Evolutionary conservation across 2,113 vertebrate genomes (phyloP).

Genomic region (Murina feae): DNA sequence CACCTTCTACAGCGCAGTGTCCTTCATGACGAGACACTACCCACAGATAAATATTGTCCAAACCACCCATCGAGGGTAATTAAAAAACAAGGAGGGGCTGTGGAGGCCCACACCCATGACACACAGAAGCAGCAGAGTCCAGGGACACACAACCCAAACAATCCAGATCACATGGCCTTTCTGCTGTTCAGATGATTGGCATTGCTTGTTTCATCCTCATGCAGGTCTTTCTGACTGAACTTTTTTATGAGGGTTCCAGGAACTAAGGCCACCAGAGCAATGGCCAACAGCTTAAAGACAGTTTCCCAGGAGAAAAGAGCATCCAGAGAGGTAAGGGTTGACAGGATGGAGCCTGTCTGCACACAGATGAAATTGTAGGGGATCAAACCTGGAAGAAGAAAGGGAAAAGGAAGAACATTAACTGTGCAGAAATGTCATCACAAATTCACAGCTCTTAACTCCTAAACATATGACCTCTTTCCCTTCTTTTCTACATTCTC

Average conservation of each 20-base stretch:
- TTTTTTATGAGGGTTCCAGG: slow-evolving; percentile 91
- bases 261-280: slow-evolving; percentile 90
- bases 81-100: neutral
- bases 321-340: slow-evolving; percentile 92
- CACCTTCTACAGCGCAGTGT: neutral
- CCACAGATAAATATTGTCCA: neutral
- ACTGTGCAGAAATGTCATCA: neutral
- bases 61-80: neutral
- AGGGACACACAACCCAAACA: neutral
- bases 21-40: neutral
- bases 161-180: slow-evolving; percentile 83
- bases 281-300: slow-evolving; percentile 88
- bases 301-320: slow-evolving; percentile 92
- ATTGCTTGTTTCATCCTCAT: slow-evolving; percentile 71
- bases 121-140: neutral
- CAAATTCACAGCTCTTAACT: neutral
- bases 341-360: slow-evolving; percentile 95
- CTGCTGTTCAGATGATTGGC: slow-evolving; percentile 70
- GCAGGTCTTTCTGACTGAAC: slow-evolving; percentile 84
- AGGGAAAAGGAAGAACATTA: neutral
- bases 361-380: slow-evolving; percentile 99
- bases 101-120: neutral
- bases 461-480: neutral
- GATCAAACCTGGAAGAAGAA: slow-evolving; percentile 85
- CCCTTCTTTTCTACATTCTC: neutral